These are phyloP conservation scores for Agraylea sexmaculata DNA, from an alignment of 1,140 invertebrate genomes.

Conservation along the genomic window DNA sequence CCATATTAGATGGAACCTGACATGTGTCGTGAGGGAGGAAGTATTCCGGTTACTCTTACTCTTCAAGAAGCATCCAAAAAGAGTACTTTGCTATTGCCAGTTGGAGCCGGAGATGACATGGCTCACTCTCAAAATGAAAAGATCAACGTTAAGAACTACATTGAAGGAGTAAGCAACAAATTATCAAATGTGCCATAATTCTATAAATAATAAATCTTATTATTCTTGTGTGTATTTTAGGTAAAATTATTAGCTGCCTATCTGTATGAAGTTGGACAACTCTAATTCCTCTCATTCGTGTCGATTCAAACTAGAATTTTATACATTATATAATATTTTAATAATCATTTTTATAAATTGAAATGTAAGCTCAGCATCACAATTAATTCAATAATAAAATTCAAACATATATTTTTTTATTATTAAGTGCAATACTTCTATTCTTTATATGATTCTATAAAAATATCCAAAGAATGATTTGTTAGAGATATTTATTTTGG, in stretches of 20 bases:
- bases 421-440: no score
- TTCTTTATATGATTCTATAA: no score
- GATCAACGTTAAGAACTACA: conserved; percentile 83
- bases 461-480: no score
- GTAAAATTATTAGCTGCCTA: conserved; percentile 80
- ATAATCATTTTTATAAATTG: neutral
- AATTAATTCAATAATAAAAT: no score
- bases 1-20: conserved; percentile 67
- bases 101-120: conserved; percentile 89
- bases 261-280: conserved; percentile 61
- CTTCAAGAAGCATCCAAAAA: conserved; percentile 81
- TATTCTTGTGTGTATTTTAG: conserved; percentile 35
- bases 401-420: no score
- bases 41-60: conserved; percentile 90
- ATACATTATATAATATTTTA: conserved; percentile 2
- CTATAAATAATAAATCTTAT: conserved; percentile 4
- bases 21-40: conserved; percentile 89
- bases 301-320: neutral
- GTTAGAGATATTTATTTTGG: no score
- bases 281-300: no score
- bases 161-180: conserved; percentile 71
- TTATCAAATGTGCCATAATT: neutral
- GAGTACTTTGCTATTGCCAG: conserved; percentile 84
- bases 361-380: no score
- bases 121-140: conserved; percentile 99